Conservation (phyloP, 2,888 invertebrate species). For the Drosophila atripex region DNA sequence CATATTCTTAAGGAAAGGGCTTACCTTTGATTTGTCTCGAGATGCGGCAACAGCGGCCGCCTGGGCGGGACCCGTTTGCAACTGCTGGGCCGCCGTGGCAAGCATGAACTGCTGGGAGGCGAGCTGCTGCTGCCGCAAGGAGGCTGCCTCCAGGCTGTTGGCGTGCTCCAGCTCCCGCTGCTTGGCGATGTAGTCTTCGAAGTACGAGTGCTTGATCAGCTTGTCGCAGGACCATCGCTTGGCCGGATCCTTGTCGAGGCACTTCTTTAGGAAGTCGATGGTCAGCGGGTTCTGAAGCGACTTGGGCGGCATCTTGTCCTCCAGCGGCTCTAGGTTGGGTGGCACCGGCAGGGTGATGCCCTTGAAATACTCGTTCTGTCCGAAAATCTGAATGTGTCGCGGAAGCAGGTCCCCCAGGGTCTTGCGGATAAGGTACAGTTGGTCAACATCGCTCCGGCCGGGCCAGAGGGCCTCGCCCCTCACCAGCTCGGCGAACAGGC, state of each 20-base stretch:
- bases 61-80: conserved; percentile 72
- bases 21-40: conserved; percentile 87
- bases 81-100: conserved; percentile 67
- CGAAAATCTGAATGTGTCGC: conserved; percentile 97
- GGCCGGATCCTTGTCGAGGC: conserved; percentile 96
- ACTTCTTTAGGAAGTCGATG: conserved; percentile 95
- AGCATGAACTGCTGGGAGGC: conserved; percentile 78
- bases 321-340: conserved; percentile 92
- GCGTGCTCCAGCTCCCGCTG: conserved; percentile 86
- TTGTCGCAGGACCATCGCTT: conserved; percentile 96
- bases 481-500: conserved; percentile 94
- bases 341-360: conserved; percentile 97
- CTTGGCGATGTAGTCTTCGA: conserved; percentile 94
- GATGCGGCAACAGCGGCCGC: conserved; percentile 70
- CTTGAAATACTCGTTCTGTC: conserved; percentile 95
- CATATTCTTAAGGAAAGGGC: background rate
- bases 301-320: conserved; percentile 92
- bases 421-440: conserved; percentile 96
- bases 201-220: conserved; percentile 94
- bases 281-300: conserved; percentile 87
- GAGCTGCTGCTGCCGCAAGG: conserved; percentile 76
- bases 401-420: conserved; percentile 97
- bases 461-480: conserved; percentile 98
- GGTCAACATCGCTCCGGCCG: conserved; percentile 99
- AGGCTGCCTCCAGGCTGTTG: conserved; percentile 81